A percentile compares a stretch with the other conserved stretches of the same genome.
Evolutionary conservation across 2,113 vertebrate species (phyloP).

Genomic region (Barnardius zonarius): DNA sequence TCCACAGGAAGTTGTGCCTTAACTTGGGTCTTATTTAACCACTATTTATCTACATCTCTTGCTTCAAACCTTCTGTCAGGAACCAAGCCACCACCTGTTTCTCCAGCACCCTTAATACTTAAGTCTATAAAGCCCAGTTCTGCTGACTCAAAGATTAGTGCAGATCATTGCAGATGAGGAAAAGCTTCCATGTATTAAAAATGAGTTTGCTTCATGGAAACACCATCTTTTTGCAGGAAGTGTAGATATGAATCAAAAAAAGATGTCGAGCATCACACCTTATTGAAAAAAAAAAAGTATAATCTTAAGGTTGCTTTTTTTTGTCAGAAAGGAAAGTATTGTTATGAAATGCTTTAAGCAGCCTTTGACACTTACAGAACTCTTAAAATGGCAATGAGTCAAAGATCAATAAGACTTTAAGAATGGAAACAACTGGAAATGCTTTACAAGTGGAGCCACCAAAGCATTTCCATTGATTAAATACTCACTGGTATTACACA

Average conservation of each 20-base stretch:
- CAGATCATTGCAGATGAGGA: not conserved
- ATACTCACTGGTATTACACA: not conserved
- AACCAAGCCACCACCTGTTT: not conserved
- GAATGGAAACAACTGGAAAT: not conserved
- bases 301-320: not conserved
- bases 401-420: not conserved
- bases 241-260: not conserved
- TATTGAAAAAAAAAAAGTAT: not conserved
- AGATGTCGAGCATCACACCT: not conserved
- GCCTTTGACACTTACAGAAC: not conserved
- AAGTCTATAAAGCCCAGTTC: not conserved
- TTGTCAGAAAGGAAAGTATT: not conserved
- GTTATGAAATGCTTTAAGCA: not conserved
- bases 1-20: slow-evolving; percentile 3
- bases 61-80: not conserved
- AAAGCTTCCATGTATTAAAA: not conserved
- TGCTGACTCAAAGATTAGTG: not conserved
- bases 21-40: not conserved
- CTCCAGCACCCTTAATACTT: not conserved
- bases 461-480: not conserved
- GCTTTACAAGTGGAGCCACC: not conserved
- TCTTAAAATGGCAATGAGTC: not conserved
- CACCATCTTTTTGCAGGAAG: not conserved
- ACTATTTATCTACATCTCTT: not conserved
- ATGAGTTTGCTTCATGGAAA: not conserved